Conservation (phyloP, 1,140 invertebrate species). For the Hylaeus volcanicus region DNA sequence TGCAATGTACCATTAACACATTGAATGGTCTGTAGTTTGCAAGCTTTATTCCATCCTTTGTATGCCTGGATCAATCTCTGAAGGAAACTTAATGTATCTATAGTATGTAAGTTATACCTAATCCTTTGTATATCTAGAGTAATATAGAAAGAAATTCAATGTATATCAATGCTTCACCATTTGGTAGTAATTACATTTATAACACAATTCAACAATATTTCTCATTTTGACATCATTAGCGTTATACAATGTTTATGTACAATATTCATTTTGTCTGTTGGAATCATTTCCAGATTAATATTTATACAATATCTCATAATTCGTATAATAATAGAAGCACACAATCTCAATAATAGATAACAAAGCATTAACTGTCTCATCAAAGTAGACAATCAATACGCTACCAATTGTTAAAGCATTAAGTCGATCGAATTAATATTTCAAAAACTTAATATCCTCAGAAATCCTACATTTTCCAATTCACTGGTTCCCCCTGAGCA, state of each 20-base stretch:
- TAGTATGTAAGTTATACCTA: neutral
- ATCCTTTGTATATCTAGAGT: neutral
- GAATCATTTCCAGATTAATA: too few relatives aligned
- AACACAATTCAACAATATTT: too few relatives aligned
- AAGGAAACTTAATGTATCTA: neutral
- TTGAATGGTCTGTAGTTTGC: neutral
- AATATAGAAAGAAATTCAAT: neutral
- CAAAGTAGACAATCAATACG: too few relatives aligned
- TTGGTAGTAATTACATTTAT: too few relatives aligned
- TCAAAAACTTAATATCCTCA: neutral
- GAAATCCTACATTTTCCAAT: neutral
- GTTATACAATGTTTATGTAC: too few relatives aligned
- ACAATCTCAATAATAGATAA: neutral
- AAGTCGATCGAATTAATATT: neutral
- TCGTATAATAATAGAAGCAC: too few relatives aligned
- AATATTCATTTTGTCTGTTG: too few relatives aligned
- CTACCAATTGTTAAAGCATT: too few relatives aligned
- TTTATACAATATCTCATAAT: too few relatives aligned
- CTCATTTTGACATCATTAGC: too few relatives aligned
- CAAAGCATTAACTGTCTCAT: too few relatives aligned
- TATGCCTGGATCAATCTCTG: neutral
- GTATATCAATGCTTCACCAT: too few relatives aligned
- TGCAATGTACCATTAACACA: neutral
- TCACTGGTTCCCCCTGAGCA: neutral
- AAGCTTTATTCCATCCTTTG: neutral